These are phyloP conservation scores for Xestia c-nigrum DNA, from an alignment of 2,888 invertebrate genomes.

Conservation along the genomic window DNA sequence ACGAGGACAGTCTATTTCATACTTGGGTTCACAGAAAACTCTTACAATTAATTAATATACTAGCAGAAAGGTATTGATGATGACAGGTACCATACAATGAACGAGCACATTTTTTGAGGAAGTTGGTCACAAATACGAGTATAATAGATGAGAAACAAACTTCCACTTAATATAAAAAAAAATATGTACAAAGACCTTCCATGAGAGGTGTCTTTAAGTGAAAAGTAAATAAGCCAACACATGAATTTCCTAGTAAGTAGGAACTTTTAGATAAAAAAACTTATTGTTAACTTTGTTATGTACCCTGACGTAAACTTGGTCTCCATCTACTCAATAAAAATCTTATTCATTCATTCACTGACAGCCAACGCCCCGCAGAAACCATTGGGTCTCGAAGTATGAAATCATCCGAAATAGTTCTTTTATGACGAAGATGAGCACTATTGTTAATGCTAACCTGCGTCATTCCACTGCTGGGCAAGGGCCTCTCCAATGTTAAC, in stretches of 20 bases:
- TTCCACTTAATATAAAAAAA: neutral
- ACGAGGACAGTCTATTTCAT: neutral
- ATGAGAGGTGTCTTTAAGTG: constrained; percentile 13
- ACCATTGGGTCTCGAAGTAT: neutral
- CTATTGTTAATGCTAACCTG: neutral
- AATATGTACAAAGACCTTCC: neutral
- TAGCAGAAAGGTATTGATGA: neutral
- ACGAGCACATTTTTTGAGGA: neutral
- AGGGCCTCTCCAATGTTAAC: neutral
- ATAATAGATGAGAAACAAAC: neutral
- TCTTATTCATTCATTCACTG: neutral
- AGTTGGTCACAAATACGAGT: neutral
- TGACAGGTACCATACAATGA: neutral
- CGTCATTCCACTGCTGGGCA: neutral
- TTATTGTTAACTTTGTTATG: constrained; percentile 7
- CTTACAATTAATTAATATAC: neutral
- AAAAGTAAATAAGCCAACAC: constrained; percentile 30
- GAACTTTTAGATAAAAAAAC: constrained; percentile 5
- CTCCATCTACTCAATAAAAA: neutral
- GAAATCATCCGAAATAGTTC: neutral
- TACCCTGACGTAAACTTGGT: neutral
- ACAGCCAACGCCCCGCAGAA: neutral
- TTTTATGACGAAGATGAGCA: neutral
- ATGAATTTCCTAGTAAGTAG: neutral
- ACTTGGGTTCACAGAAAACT: neutral